phyloP scores from a whole-genome alignment of 64 coral and sea anemone genomes.

The Acropora yongei region DNA sequence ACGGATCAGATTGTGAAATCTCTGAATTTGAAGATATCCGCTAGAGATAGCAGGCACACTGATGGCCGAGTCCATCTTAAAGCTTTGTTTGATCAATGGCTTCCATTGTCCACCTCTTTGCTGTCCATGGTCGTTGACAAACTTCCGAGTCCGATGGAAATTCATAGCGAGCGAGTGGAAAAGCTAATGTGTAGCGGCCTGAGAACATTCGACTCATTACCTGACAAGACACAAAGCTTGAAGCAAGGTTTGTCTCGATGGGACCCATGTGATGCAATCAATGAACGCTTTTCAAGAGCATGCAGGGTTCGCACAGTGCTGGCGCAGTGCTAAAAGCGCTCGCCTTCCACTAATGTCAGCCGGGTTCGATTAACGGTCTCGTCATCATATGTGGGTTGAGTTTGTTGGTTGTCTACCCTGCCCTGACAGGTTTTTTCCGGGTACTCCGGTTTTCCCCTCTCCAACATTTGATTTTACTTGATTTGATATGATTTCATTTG shows the following conservation, averaged over 20 bases:
- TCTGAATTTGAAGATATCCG: slow-evolving; percentile 92
- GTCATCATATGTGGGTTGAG: too few species aligned
- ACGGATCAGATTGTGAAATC: slow-evolving; percentile 95
- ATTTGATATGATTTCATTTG: too few species aligned
- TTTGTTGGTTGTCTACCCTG: too few species aligned
- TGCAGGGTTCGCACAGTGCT: too few species aligned
- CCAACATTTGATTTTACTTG: too few species aligned
- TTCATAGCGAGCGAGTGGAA: slow-evolving; percentile 88
- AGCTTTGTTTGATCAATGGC: slow-evolving; percentile 89
- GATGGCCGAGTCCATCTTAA: slow-evolving; percentile 76
- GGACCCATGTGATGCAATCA: too few species aligned
- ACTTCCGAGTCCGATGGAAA: slow-evolving; percentile 82
- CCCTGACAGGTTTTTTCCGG: too few species aligned
- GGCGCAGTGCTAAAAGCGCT: too few species aligned
- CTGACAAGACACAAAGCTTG: slow-evolving; percentile 68
- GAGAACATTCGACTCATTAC: slow-evolving; percentile 93
- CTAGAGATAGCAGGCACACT: slow-evolving; percentile 81
- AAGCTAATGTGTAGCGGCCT: slow-evolving; percentile 94
- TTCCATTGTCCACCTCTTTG: slow-evolving; percentile 84
- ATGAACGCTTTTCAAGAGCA: too few species aligned
- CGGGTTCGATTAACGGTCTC: too few species aligned
- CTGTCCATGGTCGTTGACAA: slow-evolving; percentile 89
- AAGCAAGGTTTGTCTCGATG: slow-evolving; percentile 60
- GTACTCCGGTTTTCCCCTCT: too few species aligned
- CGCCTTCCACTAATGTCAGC: too few species aligned